These are phyloP conservation scores for Lysandra coridon DNA, from an alignment of 2,888 invertebrate species.

Conservation along the genomic window DNA sequence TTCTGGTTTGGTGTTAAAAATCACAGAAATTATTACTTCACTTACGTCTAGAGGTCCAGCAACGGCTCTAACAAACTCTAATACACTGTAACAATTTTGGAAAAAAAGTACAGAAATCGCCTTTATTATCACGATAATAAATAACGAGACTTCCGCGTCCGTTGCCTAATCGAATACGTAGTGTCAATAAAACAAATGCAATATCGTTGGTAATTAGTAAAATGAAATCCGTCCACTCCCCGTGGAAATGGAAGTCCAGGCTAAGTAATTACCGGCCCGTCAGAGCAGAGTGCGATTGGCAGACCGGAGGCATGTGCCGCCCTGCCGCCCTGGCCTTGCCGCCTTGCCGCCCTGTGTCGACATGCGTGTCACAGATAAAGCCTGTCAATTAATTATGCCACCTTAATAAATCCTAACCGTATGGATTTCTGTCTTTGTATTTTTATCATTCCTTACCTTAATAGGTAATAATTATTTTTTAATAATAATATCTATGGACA, in stretches of 20 bases:
- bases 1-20: neutral
- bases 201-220: slow-evolving; percentile 22
- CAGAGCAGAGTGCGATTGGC: slow-evolving; percentile 56
- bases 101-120: no score
- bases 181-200: neutral
- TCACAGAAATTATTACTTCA: no score
- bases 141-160: neutral
- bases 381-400: slow-evolving; percentile 54
- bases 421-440: neutral
- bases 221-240: slow-evolving; percentile 27
- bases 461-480: no score
- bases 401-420: slow-evolving; percentile 16
- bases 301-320: slow-evolving; percentile 51
- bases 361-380: slow-evolving; percentile 53
- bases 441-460: neutral
- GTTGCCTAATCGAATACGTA: neutral
- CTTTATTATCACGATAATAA: neutral
- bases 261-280: slow-evolving; percentile 56
- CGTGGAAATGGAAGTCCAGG: slow-evolving; percentile 36
- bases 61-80: no score
- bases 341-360: slow-evolving; percentile 30
- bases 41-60: no score
- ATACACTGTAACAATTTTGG: no score
- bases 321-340: slow-evolving; percentile 35
- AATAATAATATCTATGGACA: no score